A percentile compares a stretch with the other conserved stretches of the same genome.
phyloP scores from a whole-genome alignment of 2,797 vertebrate species.

The Anniella stebbinsi region DNA sequence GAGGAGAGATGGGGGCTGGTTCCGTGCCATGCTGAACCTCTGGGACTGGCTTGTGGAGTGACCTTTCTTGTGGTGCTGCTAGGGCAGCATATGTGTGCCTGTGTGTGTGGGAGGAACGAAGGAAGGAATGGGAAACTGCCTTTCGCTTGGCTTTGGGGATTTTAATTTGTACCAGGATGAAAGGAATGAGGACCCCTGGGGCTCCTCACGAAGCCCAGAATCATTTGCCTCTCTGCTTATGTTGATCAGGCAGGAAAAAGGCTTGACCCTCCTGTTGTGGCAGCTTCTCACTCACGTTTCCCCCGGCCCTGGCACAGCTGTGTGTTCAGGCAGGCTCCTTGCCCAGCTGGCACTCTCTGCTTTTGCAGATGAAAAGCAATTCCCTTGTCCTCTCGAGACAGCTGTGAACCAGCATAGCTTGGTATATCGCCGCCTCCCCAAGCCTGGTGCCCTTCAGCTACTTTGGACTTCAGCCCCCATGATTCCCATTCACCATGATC shows the following conservation, averaged over 20 bases:
- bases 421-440: not conserved
- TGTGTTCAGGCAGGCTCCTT: not conserved
- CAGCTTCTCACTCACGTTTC: constrained; percentile 33
- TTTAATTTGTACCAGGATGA: constrained; percentile 3
- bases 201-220: not conserved
- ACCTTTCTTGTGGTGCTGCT: no score
- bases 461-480: no score
- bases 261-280: not conserved
- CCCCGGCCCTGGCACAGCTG: not conserved
- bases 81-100: not conserved
- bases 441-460: no score
- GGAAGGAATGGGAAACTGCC: not conserved
- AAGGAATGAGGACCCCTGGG: no score
- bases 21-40: not conserved
- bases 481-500: no score
- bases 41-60: not conserved
- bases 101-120: not conserved
- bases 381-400: no score
- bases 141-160: constrained; percentile 14
- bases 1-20: not conserved
- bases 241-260: not conserved
- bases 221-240: not conserved
- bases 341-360: not conserved
- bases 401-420: not conserved
- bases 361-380: not conserved